Base-by-base conservation (phyloP, 1,140 invertebrate species). In the Zophobas morio region DNA sequence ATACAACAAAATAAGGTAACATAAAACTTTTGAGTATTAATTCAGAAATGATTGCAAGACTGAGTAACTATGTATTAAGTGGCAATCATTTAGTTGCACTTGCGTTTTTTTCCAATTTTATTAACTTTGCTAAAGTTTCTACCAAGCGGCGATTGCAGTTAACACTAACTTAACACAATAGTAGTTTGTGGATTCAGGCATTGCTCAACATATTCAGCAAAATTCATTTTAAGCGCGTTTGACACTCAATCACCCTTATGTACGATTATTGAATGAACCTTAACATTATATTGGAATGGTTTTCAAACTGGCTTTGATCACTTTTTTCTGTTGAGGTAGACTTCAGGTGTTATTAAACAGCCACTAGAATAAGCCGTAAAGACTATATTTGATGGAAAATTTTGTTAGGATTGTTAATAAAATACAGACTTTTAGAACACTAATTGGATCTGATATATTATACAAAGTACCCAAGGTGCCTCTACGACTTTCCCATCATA, bases 1-100 rank as follows among this genome's bases (percentile, higher is more conserved):
- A 99, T 99, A 84, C 95, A 98, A 80, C 94, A 96, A 84, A 94
- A 97, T 86, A 98, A 97, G 90, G 96, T 97, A 85, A 84, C 79
- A 57, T 33, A 57, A 4, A 8, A 66, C 60, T 76, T 54, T 75
- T 42, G 74, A 75, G 36, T 33, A 37, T 54, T 63, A 42, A 72
- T 39, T 71, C 47, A 56, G 42, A 63, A 63, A 63, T n/a, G 37
- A 4, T 63, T 63, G 34, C 34, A 63, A 37, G 34, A 51, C 49
- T 51, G 49, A 51, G 2, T 6, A 51, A 51, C n/a, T 51, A 37
- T 76, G 51, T 40, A 37, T 35, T 56, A 75, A 42, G 39, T 63
- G 39, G 37, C 70, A 74, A 36, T 63, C 20, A 78, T 70, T 39
- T 54, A 74, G 76, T 78, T 2, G 49, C 20, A 51, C 4, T 51